Conservation (phyloP, 2,797 vertebrate species). For the Sebastes steindachneri region DNA sequence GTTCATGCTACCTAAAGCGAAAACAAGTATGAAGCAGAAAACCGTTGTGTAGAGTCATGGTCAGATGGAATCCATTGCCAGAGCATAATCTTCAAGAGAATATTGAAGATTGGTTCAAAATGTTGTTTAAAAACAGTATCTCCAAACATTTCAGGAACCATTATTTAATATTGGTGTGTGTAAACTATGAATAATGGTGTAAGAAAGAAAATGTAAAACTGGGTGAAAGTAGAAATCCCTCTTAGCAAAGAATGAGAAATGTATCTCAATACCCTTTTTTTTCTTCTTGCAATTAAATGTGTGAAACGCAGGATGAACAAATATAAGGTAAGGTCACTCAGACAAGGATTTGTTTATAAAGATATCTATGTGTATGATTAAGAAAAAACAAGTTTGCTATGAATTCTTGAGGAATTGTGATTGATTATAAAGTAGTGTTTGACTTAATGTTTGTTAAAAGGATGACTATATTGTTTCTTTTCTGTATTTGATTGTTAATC, state of each 20-base stretch:
- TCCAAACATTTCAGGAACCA: not conserved
- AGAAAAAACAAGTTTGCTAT: not conserved
- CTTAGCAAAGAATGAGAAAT: not conserved
- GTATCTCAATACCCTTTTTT: not conserved
- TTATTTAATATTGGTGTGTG: not conserved
- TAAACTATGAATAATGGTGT: not conserved
- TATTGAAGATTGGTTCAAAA: not conserved
- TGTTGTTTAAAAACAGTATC: not conserved
- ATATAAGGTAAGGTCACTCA: not conserved
- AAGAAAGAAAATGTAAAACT: not conserved
- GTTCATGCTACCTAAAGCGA: not conserved
- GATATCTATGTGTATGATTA: not conserved
- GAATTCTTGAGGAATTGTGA: not conserved
- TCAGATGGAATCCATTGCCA: not conserved
- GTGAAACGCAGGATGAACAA: not conserved
- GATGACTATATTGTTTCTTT: not conserved
- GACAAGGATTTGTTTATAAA: not conserved
- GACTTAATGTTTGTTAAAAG: not conserved
- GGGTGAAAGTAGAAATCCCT: not conserved
- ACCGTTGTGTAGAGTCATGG: not conserved
- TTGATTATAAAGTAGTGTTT: not conserved
- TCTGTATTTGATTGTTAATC: not conserved
- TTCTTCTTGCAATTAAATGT: not conserved
- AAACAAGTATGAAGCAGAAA: not conserved
- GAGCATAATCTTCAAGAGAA: not conserved